These are phyloP conservation scores for Gobio gobio DNA, from an alignment of 2,113 vertebrate species.

Conservation along the genomic window DNA sequence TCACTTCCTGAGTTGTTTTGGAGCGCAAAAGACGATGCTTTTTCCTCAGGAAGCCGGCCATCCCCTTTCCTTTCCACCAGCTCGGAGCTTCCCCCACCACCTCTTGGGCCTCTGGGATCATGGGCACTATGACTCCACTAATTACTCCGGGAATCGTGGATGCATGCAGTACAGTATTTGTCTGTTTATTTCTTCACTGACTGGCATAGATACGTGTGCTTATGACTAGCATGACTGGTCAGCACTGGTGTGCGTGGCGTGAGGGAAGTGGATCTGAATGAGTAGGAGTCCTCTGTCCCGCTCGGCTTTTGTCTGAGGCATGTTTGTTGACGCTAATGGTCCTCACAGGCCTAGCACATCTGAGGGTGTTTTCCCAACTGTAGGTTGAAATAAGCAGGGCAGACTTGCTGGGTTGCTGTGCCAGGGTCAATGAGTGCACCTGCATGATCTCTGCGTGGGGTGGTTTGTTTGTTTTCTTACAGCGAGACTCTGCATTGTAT, in stretches of 20 bases:
- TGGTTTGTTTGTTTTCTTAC: constrained; percentile 54
- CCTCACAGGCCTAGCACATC: constrained; percentile 42
- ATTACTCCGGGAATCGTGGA: constrained; percentile 42
- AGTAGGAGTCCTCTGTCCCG: constrained; percentile 41
- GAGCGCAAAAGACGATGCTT: constrained; percentile 63
- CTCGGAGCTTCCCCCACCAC: constrained; percentile 34
- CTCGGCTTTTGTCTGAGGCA: constrained; percentile 42
- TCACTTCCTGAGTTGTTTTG: constrained; percentile 66
- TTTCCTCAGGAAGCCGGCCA: constrained; percentile 68
- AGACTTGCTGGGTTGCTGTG: constrained; percentile 8
- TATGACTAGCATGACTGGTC: not conserved
- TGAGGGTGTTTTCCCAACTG: constrained; percentile 56
- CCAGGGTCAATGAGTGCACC: constrained; percentile 53
- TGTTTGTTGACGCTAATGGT: constrained; percentile 59
- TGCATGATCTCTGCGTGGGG: constrained; percentile 47
- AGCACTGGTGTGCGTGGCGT: constrained; percentile 13
- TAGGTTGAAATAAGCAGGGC: constrained; percentile 28
- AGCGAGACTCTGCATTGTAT: constrained; percentile 46
- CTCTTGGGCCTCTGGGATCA: constrained; percentile 40
- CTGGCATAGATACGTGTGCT: constrained; percentile 15
- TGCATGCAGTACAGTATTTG: not conserved
- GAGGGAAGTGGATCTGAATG: constrained; percentile 45
- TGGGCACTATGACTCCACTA: constrained; percentile 46
- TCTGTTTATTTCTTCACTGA: constrained; percentile 36
- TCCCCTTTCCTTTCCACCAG: constrained; percentile 62